phyloP scores from a whole-genome alignment of 2,888 invertebrate genomes.

The Amblyjoppa proteus region DNA sequence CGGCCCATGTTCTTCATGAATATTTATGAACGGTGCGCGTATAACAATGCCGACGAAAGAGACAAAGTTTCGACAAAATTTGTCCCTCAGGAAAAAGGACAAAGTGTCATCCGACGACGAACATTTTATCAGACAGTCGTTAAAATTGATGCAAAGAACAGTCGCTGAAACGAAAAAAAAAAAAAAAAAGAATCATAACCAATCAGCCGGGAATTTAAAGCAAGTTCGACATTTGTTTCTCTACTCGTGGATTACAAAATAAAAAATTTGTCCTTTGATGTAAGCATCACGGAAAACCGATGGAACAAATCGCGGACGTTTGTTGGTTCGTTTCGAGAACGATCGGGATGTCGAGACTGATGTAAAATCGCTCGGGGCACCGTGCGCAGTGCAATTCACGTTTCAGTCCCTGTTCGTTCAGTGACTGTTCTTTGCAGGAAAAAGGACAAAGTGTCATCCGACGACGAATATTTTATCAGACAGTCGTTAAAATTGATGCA shows the following conservation, averaged over 20 bases:
- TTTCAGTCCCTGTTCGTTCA: slow-evolving; percentile 19
- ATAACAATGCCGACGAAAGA: slow-evolving; percentile 52
- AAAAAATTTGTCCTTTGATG: not conserved
- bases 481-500: not conserved
- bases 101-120: not conserved
- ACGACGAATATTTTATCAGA: not conserved
- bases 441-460: not conserved
- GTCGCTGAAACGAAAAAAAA: not conserved
- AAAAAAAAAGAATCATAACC: not conserved
- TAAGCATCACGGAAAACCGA: not conserved
- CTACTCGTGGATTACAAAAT: slow-evolving; percentile 7
- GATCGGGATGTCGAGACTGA: not conserved
- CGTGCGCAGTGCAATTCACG: not conserved
- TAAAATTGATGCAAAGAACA: not conserved
- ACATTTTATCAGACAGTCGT: not conserved
- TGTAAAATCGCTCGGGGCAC: slow-evolving; percentile 25
- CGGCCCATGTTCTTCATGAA: slow-evolving; percentile 55
- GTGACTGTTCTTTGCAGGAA: no score
- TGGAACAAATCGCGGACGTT: not conserved
- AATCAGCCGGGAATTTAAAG: no score
- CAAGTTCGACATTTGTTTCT: not conserved
- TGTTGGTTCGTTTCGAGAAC: slow-evolving; percentile 8
- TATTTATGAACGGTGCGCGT: slow-evolving; percentile 62
- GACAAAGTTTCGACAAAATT: slow-evolving; percentile 35
- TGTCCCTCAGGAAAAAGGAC: not conserved